Base-by-base conservation (phyloP, 1,140 invertebrate genomes). In the Hyphantria cunea region DNA sequence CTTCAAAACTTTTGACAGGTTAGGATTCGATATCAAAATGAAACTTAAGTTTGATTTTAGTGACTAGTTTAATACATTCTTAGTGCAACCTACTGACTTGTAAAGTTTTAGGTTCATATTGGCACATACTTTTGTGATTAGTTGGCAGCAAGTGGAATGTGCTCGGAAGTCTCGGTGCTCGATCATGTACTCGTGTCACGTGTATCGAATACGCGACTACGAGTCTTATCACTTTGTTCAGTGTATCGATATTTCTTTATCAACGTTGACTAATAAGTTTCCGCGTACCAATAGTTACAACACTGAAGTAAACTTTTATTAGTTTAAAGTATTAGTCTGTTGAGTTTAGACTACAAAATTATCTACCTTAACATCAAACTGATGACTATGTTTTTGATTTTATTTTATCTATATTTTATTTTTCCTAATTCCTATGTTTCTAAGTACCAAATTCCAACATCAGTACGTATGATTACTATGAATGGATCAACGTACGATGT, bases 221-320 rank as follows among this genome's bases (percentile, higher is more conserved):
- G 37, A 12, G 17, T 14, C 32, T 65, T 59, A 65, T 59, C 64
- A 48, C 31, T 14, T n/a, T 31, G 50, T 65, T 56, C 31, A 34
- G 55, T 45, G 41, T 52, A 51, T 52, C 39, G 53, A 47, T 15
- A 53, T 32, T 31, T 42, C 50, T 32, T 65, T 58, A 56, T 56
- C 47, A 64, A 15, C 4, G 6, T 39, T 39, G 25, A 25, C 37
- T 25, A 5, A 25, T 25, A 5, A 25, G 25, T 17, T 53, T 50
- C 49, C 55, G 50, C 51, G 55, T 53, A 51, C 41, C 50, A 58
- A 39, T 37, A 50, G 42, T 55, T 56, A 51, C 53, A 34, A 32
- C 49, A 58, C 45, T 42, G 37, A 64, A 33, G n/a, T n/a, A n/a
- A n/a, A n/a, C n/a, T n/a, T 0, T n/a, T 15, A 12, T 32, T 41